These are phyloP conservation scores for Campodea augens DNA, from an alignment of 1,140 invertebrate species.

Conservation along the genomic window DNA sequence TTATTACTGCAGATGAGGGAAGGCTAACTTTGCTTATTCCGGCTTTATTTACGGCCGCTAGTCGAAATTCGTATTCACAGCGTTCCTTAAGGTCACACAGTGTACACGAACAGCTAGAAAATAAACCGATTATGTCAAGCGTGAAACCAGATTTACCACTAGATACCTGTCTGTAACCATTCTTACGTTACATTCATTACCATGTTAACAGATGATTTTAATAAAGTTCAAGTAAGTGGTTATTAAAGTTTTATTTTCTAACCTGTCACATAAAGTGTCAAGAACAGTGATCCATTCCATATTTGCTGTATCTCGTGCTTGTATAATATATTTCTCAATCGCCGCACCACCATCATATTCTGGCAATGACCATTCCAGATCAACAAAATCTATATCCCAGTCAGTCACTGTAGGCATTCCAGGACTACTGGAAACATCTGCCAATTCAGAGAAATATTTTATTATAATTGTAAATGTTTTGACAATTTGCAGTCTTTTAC, in stretches of 20 bases:
- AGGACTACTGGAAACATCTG: constrained; percentile 80
- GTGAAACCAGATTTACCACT: too few species aligned
- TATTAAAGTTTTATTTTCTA: not conserved
- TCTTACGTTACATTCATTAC: too few species aligned
- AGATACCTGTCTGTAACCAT: too few species aligned
- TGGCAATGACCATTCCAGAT: constrained; percentile 68
- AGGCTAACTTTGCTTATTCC: constrained; percentile 83
- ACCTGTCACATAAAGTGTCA: too few species aligned
- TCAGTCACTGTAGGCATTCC: constrained; percentile 74
- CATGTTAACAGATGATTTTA: too few species aligned
- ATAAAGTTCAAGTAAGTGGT: too few species aligned
- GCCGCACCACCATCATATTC: constrained; percentile 76
- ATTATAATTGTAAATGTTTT: too few species aligned
- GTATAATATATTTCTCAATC: constrained; percentile 84
- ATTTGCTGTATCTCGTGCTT: constrained; percentile 89
- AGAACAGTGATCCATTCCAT: too few species aligned
- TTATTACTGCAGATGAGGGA: constrained; percentile 74
- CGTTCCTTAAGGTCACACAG: constrained; percentile 79
- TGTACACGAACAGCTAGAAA: too few species aligned
- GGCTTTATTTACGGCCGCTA: constrained; percentile 93
- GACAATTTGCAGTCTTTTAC: too few species aligned
- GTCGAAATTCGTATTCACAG: constrained; percentile 91
- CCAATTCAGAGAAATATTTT: too few species aligned
- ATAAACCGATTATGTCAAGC: too few species aligned
- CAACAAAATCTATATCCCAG: constrained; percentile 91